Conservation (phyloP, 1,140 invertebrate genomes). For the Polypedilum vanderplanki region DNA sequence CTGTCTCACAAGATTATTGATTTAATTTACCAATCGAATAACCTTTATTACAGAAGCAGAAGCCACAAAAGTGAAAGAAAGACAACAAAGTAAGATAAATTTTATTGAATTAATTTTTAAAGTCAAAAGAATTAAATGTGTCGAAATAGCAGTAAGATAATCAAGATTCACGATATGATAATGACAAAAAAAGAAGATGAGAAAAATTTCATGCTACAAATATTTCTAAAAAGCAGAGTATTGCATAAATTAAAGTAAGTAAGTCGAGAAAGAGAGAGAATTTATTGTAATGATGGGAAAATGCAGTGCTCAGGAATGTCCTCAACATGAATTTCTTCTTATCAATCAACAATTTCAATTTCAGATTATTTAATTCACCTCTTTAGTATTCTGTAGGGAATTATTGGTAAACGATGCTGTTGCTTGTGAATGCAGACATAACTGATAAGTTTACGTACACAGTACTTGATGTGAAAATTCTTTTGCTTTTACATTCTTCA, state of each 20-base stretch:
- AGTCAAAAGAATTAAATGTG: slow-evolving; percentile 5
- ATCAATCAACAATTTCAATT: not conserved
- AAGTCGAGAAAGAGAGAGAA: not conserved
- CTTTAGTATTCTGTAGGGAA: slow-evolving; percentile 25
- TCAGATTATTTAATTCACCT: slow-evolving; percentile 22
- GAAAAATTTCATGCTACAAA: too few relatives aligned
- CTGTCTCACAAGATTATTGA: not conserved
- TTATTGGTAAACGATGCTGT: slow-evolving; percentile 22
- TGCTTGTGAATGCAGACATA: not conserved
- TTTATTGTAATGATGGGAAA: slow-evolving; percentile 25
- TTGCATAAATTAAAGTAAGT: not conserved
- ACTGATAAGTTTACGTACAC: slow-evolving; percentile 18
- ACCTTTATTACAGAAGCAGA: not conserved
- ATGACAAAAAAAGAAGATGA: not conserved
- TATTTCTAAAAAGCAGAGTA: too few relatives aligned
- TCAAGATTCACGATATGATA: not conserved
- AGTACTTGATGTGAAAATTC: slow-evolving; percentile 1
- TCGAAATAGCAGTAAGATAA: not conserved
- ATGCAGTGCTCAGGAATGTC: not conserved
- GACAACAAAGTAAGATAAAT: not conserved
- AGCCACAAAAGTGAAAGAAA: not conserved
- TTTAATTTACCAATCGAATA: slow-evolving; percentile 9
- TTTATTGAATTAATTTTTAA: not conserved
- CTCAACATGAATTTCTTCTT: not conserved
- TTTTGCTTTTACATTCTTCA: not conserved